These are phyloP conservation scores for Netelia virgata DNA, from an alignment of 2,888 invertebrate species.

Conservation along the genomic window DNA sequence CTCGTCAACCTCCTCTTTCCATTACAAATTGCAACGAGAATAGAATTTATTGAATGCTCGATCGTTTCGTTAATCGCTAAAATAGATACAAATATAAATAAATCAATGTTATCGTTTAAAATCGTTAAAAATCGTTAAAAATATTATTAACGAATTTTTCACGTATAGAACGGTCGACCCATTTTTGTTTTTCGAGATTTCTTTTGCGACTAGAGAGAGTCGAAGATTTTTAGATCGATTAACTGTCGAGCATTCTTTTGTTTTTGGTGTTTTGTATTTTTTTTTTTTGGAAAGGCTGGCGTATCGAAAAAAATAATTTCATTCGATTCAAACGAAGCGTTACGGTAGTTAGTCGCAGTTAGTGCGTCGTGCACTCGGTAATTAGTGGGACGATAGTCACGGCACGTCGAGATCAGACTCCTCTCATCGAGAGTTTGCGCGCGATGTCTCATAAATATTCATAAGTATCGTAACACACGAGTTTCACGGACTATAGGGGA, in stretches of 20 bases:
- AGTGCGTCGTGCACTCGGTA: constrained; percentile 7
- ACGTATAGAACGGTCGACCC: too few relatives aligned
- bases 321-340: not conserved
- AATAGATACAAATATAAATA: too few relatives aligned
- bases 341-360: not conserved
- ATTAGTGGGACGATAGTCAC: constrained; percentile 34
- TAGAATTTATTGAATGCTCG: too few relatives aligned
- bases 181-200: too few relatives aligned
- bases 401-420: constrained; percentile 47
- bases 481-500: constrained; percentile 15
- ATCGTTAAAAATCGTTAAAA: too few relatives aligned
- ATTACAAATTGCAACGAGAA: too few relatives aligned
- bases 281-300: not conserved
- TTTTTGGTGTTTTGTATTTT: not conserved
- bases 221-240: too few relatives aligned
- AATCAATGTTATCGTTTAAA: too few relatives aligned
- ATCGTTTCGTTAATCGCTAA: too few relatives aligned
- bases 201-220: too few relatives aligned
- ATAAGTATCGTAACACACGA: constrained; percentile 15
- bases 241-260: not conserved
- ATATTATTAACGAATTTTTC: too few relatives aligned
- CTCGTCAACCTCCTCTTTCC: too few relatives aligned
- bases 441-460: constrained; percentile 59
- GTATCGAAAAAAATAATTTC: not conserved
- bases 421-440: constrained; percentile 43